These are phyloP conservation scores for Stegana nigrithorax DNA, from an alignment of 2,888 invertebrate genomes.

Conservation along the genomic window DNA sequence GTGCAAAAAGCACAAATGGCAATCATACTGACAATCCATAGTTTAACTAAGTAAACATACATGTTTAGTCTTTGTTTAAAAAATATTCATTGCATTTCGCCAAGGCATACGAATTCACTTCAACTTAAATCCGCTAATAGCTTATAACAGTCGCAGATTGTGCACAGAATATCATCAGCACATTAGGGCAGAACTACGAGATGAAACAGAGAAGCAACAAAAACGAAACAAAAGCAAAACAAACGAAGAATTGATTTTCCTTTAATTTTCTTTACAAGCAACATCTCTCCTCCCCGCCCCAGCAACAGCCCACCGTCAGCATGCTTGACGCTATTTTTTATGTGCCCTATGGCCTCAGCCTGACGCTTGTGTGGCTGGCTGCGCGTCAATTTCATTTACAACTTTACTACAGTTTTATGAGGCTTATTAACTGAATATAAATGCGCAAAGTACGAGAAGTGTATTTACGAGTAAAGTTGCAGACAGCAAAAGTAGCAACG, in stretches of 20 bases:
- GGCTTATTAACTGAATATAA: conserved; percentile 61
- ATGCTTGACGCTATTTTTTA: neutral
- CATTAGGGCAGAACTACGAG: too few species aligned
- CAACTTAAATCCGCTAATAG: too few species aligned
- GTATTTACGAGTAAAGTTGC: conserved; percentile 8
- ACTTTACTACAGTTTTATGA: conserved; percentile 61
- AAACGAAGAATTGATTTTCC: neutral
- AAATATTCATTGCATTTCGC: too few species aligned
- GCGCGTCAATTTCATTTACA: conserved; percentile 56
- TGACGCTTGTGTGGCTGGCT: conserved; percentile 19
- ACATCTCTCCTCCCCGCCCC: neutral
- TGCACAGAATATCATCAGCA: too few species aligned
- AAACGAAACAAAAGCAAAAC: conserved; percentile 8
- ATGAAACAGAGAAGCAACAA: too few species aligned
- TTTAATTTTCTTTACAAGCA: neutral
- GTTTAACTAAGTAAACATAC: too few species aligned
- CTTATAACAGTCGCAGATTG: too few species aligned
- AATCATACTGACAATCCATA: too few species aligned
- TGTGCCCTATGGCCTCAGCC: neutral
- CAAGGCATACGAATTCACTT: too few species aligned
- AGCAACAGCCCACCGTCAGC: neutral
- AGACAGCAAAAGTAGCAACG: neutral
- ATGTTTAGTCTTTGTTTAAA: too few species aligned
- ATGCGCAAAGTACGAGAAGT: conserved; percentile 43
- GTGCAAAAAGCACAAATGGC: too few species aligned